Evolutionary conservation across 2,888 invertebrate species (phyloP).

Genomic region (Argynnis bischoffii): DNA sequence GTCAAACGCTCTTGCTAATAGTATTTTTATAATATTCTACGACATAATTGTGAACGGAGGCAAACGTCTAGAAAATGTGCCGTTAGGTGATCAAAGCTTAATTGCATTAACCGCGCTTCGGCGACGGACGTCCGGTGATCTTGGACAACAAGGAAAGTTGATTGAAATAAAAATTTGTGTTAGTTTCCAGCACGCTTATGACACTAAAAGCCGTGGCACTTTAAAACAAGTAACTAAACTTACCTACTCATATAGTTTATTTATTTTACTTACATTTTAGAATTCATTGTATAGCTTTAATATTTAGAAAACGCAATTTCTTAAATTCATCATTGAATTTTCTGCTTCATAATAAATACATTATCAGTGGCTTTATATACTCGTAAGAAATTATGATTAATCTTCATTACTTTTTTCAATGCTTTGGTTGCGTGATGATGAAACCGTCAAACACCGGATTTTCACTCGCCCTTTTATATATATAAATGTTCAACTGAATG

Average conservation of each 20-base stretch:
- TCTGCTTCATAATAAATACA: too few relatives aligned
- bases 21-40: conserved; percentile 26
- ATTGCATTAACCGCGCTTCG: conserved; percentile 73
- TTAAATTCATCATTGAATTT: too few relatives aligned
- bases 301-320: too few relatives aligned
- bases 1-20: conserved; percentile 11
- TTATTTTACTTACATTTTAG: too few relatives aligned
- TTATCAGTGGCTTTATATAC: too few relatives aligned
- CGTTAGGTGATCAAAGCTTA: conserved; percentile 77
- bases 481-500: conserved; percentile 39
- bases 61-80: conserved; percentile 64
- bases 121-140: conserved; percentile 70
- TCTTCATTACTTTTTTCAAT: too few relatives aligned
- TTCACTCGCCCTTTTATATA: conserved; percentile 26
- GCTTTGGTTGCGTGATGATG: background rate
- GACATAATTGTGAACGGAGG: conserved; percentile 46
- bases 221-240: background rate
- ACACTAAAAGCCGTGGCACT: conserved; percentile 22
- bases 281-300: too few relatives aligned
- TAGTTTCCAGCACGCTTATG: conserved; percentile 40
- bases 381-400: too few relatives aligned
- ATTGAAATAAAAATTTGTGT: conserved; percentile 73
- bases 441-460: background rate
- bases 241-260: too few relatives aligned
- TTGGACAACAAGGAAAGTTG: conserved; percentile 68